A percentile compares a stretch with the other conserved stretches of the same genome.
Evolutionary conservation across 2,113 vertebrate species (phyloP).

Genomic region (Ibidorhyncha struthersii): DNA sequence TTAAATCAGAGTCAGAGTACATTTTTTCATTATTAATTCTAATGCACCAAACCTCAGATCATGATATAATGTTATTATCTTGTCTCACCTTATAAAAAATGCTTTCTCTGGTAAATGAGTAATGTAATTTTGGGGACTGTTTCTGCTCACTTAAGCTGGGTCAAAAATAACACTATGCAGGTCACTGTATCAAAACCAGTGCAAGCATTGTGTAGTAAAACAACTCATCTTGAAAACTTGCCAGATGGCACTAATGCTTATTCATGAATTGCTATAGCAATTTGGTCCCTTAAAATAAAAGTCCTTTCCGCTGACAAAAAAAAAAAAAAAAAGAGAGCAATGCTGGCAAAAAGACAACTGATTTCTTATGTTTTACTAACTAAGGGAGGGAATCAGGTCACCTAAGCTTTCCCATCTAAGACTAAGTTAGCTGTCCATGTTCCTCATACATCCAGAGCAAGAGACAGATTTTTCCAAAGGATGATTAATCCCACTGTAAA

Average conservation of each 20-base stretch:
- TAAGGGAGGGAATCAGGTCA: neutral
- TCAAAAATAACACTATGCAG: neutral
- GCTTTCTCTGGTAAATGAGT: neutral
- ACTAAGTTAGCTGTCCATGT: neutral
- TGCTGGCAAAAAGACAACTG: neutral
- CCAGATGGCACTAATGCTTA: conserved; percentile 18
- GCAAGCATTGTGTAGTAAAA: conserved; percentile 7
- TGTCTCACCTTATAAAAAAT: conserved; percentile 21
- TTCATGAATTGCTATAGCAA: neutral
- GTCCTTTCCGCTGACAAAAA: neutral
- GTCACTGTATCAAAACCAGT: conserved; percentile 24
- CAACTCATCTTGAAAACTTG: conserved; percentile 23
- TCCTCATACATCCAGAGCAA: neutral
- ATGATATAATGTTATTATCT: neutral
- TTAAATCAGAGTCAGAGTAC: neutral
- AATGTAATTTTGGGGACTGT: neutral
- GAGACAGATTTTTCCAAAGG: neutral
- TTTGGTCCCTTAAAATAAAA: neutral
- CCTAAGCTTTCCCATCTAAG: neutral
- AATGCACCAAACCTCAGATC: neutral
- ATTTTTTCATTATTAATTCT: neutral
- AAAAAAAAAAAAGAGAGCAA: neutral
- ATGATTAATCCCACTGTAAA: neutral
- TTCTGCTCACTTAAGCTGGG: conserved; percentile 16
- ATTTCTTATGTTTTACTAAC: neutral